Evolutionary conservation across 2,113 vertebrate genomes (phyloP), one percentile per base, ranked within the genome.

Genomic region (Mola mola): DNA sequence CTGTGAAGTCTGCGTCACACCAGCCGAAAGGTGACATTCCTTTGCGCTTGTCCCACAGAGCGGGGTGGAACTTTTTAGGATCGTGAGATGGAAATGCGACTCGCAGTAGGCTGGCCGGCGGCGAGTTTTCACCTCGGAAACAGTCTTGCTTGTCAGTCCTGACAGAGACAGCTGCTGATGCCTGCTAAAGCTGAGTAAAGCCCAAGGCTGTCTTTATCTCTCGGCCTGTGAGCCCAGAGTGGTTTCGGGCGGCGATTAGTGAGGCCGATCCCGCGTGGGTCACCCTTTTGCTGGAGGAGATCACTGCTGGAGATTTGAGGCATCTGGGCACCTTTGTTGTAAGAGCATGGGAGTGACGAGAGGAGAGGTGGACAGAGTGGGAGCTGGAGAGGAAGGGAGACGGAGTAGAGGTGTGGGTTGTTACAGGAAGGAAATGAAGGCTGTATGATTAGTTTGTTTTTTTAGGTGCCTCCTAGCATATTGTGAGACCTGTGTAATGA

Each of bases 171-270:
- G 81, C 57, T 51, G 34, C 72, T 4, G 77, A 82, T 74, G 84
- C 81, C 80, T 31, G 62, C 74, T 86, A 88, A 88, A 90, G 82
- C 86, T 55, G 69, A 81, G 73, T 84, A 83, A 87, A 83, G 85
- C 85, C 86, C 55, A 58, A 24, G 77, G 82, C 87, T 84, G 76
- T 84, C 83, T 87, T 90, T 87, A 87, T 89, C 87, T 87, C 70
- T 52, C 51, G 61, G 79, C 87, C 81, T 63, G 72, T 78, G 86
- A 89, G 87, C 83, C 81, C 68, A 57, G 69, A 84, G 79, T 80
- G 82, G 82, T 85, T 88, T 66, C 84, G 82, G 86, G 84, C 85
- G 79, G 81, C 81, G 88, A 90, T 89, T 90, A 90, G 89, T 43
- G 47, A 76, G 81, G 60, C 38, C 38, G 77, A 75, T 87, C 85